Conservation (phyloP, 2,113 vertebrate genomes). For the Bettongia penicillata region DNA sequence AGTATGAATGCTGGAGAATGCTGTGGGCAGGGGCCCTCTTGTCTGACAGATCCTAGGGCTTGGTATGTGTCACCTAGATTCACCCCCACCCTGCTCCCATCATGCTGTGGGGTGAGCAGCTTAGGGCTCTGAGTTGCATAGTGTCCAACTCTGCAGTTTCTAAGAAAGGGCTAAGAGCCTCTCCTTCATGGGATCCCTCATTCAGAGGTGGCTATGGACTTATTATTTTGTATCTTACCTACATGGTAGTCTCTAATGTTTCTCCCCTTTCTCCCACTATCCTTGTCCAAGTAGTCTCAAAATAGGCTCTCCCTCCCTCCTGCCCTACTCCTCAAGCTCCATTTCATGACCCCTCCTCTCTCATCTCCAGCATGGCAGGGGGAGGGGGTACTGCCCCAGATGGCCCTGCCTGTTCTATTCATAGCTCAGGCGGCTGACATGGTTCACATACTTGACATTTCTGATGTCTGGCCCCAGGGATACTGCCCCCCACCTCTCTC, state of each 20-base stretch:
- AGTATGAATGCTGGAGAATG: background rate
- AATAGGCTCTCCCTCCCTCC: background rate
- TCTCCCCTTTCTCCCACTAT: background rate
- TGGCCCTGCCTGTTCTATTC: constrained; percentile 65
- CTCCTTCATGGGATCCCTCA: constrained; percentile 31
- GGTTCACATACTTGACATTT: constrained; percentile 73
- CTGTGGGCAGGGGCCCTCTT: background rate
- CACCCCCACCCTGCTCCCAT: background rate
- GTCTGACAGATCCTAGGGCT: background rate
- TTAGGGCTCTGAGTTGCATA: background rate
- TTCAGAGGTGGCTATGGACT: constrained; percentile 8
- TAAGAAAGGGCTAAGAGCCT: background rate
- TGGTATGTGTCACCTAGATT: background rate
- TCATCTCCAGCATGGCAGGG: background rate
- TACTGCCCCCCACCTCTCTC: background rate
- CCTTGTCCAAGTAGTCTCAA: background rate
- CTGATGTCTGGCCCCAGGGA: constrained; percentile 49
- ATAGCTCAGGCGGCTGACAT: constrained; percentile 65
- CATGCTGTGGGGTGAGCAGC: background rate
- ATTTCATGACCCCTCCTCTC: background rate
- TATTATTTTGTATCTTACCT: constrained; percentile 31
- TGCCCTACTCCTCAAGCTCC: background rate
- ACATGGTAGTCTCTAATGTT: background rate
- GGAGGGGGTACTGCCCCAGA: constrained; percentile 68
- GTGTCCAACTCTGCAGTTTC: background rate